These are phyloP conservation scores for Orthosia gracilis DNA, from an alignment of 2,888 invertebrate species.

Conservation along the genomic window DNA sequence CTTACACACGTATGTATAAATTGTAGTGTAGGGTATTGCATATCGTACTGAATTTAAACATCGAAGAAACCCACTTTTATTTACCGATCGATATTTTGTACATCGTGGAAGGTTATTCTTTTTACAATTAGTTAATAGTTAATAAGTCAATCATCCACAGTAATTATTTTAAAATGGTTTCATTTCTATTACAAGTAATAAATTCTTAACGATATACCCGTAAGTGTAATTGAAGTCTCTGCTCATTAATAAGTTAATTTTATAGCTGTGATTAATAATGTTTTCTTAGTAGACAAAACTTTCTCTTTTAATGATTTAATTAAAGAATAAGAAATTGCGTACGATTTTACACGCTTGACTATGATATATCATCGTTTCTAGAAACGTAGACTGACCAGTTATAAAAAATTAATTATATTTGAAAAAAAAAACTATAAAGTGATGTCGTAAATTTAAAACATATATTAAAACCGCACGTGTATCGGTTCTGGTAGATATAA, in stretches of 20 bases:
- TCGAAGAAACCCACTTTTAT: slow-evolving; percentile 44
- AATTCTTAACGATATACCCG: background rate
- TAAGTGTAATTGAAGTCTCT: slow-evolving; percentile 20
- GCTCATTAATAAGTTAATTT: slow-evolving; percentile 1
- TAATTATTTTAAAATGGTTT: background rate
- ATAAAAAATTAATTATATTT: background rate
- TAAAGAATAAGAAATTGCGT: slow-evolving; percentile 8
- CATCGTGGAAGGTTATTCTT: slow-evolving; percentile 7
- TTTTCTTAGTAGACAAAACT: slow-evolving; percentile 19
- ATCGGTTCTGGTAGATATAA: slow-evolving; percentile 31
- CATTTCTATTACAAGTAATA: background rate
- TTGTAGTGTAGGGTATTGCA: slow-evolving; percentile 48
- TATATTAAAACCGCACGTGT: background rate
- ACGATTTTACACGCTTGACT: background rate
- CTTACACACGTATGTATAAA: slow-evolving; percentile 63
- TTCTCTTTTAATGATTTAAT: slow-evolving; percentile 24
- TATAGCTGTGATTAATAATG: slow-evolving; percentile 23
- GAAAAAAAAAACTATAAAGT: background rate
- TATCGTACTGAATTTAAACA: slow-evolving; percentile 47
- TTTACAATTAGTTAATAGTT: background rate
- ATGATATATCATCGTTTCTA: background rate
- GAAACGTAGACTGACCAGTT: background rate
- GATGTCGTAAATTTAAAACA: background rate
- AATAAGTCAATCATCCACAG: background rate
- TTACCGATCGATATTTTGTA: slow-evolving; percentile 16